Evolutionary conservation across 2,113 vertebrate species (phyloP), one percentile per base, ranked within the genome.

Genomic region (Ia io): DNA sequence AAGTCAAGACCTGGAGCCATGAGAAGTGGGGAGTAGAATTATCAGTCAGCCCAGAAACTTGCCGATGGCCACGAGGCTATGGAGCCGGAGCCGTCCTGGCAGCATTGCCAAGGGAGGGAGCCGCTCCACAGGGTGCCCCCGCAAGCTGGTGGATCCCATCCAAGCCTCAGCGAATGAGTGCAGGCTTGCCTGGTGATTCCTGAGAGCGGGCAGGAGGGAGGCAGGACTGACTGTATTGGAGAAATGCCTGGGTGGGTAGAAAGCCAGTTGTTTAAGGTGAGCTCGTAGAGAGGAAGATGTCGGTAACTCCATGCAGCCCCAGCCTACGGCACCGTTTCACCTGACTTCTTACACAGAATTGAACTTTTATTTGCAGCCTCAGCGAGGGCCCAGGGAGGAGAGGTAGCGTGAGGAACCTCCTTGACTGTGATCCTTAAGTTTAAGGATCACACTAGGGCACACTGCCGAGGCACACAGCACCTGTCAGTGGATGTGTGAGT

Each of bases 41-140:
- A 78, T 84, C 67, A 80, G 67, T 47, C 49, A 47, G 82, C 53
- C 37, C 73, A 88, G 90, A 97, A 84, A 96, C 69, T 59, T 92
- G 90, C 84, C 10, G 1, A 3, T 37, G 80, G 95, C 90, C 42
- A 35, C 0, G 25, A 74, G 77, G 86, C 93, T 90, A 22, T 83
- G 1, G 28, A 86, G 40, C 53, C 86, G 1, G 28, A 86, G 40
- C 53, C 25, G 2, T 42, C 63, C 59, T 0, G 20, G 61, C 25
- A 70, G 84, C 61, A 8, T 23, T 82, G 84, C 93, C 91, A 78
- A 37, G 5, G 11, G 17, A 88, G 71, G 13, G 17, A 88, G 71
- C 76, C 47, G 59, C 0, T 35, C 25, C 25, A 11, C 59, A 35
- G 4, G 0, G 80, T 73, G 44, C 47, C 80, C 65, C 35, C 7